phyloP scores from a whole-genome alignment of 2,888 invertebrate genomes.

The Gymnoscelis rufifasciata region DNA sequence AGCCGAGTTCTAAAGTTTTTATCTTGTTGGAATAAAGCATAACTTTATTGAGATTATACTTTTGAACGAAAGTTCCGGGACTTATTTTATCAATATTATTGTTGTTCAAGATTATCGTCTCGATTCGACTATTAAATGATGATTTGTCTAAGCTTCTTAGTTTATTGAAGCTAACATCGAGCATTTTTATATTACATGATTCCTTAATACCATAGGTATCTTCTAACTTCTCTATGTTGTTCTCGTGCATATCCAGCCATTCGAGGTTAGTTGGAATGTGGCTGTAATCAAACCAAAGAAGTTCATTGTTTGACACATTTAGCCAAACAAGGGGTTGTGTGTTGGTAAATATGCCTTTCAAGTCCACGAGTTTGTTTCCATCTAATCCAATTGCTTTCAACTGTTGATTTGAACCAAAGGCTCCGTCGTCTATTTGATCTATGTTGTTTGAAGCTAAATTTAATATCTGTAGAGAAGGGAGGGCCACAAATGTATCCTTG shows the following conservation, averaged over 20 bases:
- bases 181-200: constrained; percentile 84
- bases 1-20: constrained; percentile 84
- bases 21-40: constrained; percentile 87
- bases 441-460: constrained; percentile 90
- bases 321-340: constrained; percentile 87
- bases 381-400: constrained; percentile 87
- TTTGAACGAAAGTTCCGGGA: constrained; percentile 84
- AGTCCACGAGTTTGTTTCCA: constrained; percentile 87
- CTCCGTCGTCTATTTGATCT: constrained; percentile 86
- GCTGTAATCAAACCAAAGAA: constrained; percentile 89
- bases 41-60: constrained; percentile 85
- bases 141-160: constrained; percentile 83
- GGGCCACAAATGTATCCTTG: constrained; percentile 84
- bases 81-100: constrained; percentile 85
- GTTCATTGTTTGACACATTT: constrained; percentile 88
- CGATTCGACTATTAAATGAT: constrained; percentile 85
- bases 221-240: constrained; percentile 86
- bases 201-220: constrained; percentile 85
- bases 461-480: constrained; percentile 86
- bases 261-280: constrained; percentile 86
- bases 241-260: constrained; percentile 90
- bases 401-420: constrained; percentile 86
- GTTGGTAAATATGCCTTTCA: constrained; percentile 87
- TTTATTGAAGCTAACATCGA: constrained; percentile 87
- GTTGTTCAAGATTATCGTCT: constrained; percentile 85